Percentiles rank a stretch among this genome's conserved stretches.
Evolutionary conservation across 2,797 vertebrate genomes (phyloP).

Genomic region (Neosilurus mollespiculum): DNA sequence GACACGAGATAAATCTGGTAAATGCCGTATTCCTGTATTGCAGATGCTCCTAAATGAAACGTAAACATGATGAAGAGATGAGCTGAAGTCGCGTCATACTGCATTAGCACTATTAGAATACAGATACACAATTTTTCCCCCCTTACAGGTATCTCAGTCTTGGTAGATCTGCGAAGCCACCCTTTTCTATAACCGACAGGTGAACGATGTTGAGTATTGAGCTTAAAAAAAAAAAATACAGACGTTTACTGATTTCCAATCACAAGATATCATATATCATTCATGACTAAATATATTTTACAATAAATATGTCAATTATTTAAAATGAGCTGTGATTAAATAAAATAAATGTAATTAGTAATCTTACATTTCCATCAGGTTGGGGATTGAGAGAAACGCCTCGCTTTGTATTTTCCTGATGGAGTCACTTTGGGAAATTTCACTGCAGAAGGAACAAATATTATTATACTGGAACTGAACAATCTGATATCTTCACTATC

Average conservation of each 20-base stretch:
- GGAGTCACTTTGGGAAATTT: slow-evolving; percentile 73
- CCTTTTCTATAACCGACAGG: slow-evolving; percentile 78
- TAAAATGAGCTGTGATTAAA: not conserved
- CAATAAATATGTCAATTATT: not conserved
- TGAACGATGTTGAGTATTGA: slow-evolving; percentile 84
- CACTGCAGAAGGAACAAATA: slow-evolving; percentile 61
- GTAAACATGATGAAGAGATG: not conserved
- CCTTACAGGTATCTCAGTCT: slow-evolving; percentile 87
- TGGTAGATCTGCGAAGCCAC: slow-evolving; percentile 86
- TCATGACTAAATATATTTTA: not conserved
- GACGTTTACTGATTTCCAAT: not conserved
- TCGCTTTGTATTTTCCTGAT: slow-evolving; percentile 66
- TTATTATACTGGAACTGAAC: too few relatives aligned
- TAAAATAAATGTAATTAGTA: not conserved
- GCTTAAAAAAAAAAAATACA: slow-evolving; percentile 65
- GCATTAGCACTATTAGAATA: not conserved
- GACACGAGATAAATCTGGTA: slow-evolving; percentile 84
- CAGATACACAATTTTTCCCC: not conserved
- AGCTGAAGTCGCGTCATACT: not conserved
- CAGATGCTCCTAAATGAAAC: slow-evolving; percentile 84
- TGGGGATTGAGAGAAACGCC: slow-evolving; percentile 72
- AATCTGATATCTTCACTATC: too few relatives aligned
- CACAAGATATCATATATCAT: not conserved
- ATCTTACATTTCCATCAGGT: slow-evolving; percentile 73
- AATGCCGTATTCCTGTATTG: slow-evolving; percentile 85